Conservation (phyloP, 2,113 vertebrate species). For the Leptocoma aspasia region DNA sequence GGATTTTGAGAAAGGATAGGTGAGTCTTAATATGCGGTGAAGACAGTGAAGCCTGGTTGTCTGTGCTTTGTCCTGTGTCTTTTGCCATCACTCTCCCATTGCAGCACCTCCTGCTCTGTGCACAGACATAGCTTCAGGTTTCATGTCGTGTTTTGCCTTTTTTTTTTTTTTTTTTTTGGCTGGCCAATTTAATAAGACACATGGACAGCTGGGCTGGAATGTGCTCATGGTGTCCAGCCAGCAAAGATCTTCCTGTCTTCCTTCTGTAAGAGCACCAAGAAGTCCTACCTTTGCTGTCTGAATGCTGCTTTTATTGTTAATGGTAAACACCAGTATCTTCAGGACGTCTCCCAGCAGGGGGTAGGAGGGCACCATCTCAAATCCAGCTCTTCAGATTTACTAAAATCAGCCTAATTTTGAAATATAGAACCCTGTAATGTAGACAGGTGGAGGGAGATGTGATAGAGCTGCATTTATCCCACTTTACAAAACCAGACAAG, state of each 20-base stretch:
- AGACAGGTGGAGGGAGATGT: neutral
- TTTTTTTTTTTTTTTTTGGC: neutral
- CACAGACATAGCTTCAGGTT: neutral
- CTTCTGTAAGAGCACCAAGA: neutral
- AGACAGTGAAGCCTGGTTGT: neutral
- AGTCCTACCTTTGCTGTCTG: neutral
- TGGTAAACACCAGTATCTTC: neutral
- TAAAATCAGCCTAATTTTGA: neutral
- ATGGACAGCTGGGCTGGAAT: neutral
- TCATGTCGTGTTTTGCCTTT: neutral
- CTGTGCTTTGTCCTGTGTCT: neutral
- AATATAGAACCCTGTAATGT: neutral
- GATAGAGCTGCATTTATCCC: neutral
- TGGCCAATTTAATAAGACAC: neutral
- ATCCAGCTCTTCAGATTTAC: neutral
- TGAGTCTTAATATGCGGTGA: neutral
- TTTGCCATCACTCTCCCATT: neutral
- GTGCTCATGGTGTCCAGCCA: neutral
- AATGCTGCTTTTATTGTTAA: neutral
- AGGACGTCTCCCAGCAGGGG: neutral
- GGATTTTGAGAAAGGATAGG: conserved; percentile 6
- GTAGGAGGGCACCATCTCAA: neutral
- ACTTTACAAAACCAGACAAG: neutral
- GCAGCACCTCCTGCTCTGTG: neutral
- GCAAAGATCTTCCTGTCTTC: neutral